phyloP scores from a whole-genome alignment of 2,797 vertebrate genomes.

The Salarias fasciatus region DNA sequence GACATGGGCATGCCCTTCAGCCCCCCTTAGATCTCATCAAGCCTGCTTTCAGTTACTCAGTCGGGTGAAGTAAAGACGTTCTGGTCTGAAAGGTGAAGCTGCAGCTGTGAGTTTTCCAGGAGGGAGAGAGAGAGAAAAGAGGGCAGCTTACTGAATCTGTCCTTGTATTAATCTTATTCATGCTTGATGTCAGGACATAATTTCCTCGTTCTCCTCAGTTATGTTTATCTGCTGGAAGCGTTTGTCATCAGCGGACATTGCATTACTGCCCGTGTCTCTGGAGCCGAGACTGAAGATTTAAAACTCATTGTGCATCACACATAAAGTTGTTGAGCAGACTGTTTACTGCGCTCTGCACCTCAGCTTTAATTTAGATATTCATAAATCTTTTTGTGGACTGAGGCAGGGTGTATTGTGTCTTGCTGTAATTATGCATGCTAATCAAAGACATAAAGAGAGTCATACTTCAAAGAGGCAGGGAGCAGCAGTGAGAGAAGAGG shows the following conservation, averaged over 20 bases:
- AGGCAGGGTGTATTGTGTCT: conserved; percentile 15
- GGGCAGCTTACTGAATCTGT: neutral
- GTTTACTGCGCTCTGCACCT: conserved; percentile 21
- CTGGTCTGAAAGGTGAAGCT: conserved; percentile 21
- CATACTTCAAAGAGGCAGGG: conserved; percentile 30
- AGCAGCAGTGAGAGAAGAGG: neutral
- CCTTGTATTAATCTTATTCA: conserved; percentile 16
- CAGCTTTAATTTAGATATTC: conserved; percentile 29
- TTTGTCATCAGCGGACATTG: conserved; percentile 30
- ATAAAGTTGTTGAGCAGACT: conserved; percentile 22
- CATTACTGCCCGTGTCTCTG: conserved; percentile 27
- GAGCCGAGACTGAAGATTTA: conserved; percentile 29
- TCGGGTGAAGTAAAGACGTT: conserved; percentile 37
- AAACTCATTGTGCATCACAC: conserved; percentile 22
- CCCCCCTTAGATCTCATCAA: conserved; percentile 40
- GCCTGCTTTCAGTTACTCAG: conserved; percentile 31
- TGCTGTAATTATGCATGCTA: conserved; percentile 21
- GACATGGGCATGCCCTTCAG: conserved; percentile 49
- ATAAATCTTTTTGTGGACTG: conserved; percentile 25
- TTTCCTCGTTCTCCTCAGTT: conserved; percentile 11
- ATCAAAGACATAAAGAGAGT: conserved; percentile 31
- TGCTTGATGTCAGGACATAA: conserved; percentile 21
- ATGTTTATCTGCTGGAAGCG: conserved; percentile 38
- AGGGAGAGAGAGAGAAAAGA: neutral
- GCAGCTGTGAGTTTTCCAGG: conserved; percentile 7